Evolutionary conservation across 2,888 invertebrate species (phyloP), one percentile per base, ranked within the genome.

Genomic region (Protophormia terraenovae): DNA sequence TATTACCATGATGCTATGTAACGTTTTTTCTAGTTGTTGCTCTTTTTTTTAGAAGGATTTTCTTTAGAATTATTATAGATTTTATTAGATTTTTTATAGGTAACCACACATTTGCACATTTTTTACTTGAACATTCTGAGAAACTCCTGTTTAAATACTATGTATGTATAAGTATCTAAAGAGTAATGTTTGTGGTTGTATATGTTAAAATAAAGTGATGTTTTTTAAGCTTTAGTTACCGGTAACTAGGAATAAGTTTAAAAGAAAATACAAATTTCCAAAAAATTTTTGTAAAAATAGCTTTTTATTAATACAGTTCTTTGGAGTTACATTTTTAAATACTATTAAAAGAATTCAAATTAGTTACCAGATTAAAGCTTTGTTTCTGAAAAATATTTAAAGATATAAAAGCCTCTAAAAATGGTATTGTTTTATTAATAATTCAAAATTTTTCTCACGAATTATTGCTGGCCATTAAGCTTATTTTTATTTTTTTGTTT

Each of bases 391-490:
- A 47, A 19, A 16, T 47, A 8, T 19, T 47, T 8, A 7, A 19
- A 3, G 7, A 47, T 16, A 7, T 16, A 16, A 47, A 16, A 47
- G n/a, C 47, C 7, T 27, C 8, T 19, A 12, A 1, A 27, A 16
- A n/a, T 47, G 47, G n/a, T 7, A 19, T 47, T 47, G 7, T 16
- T 47, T 19, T 7, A 29, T 32, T 62, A 41, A 64, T 50, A 73
- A 73, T 73, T 78, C 4, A 32, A 53, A 14, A 85, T 78, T 85
- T 81, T 60, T 78, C 82, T 85, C 85, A 85, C 82, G 85, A 69
- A 55, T 69, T 62, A 69, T 69, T 73, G 45, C 50, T 41, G 24
- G 6, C 50, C 55, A 82, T 69, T 53, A 81, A 29, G 53, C 8
- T 10, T 38, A 27, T 16, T 14, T 32, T 60, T 60, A 8, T 53